Evolutionary conservation across 2,888 invertebrate species (phyloP), one percentile per base, ranked within the genome.

Genomic region (Eristalis tenax): DNA sequence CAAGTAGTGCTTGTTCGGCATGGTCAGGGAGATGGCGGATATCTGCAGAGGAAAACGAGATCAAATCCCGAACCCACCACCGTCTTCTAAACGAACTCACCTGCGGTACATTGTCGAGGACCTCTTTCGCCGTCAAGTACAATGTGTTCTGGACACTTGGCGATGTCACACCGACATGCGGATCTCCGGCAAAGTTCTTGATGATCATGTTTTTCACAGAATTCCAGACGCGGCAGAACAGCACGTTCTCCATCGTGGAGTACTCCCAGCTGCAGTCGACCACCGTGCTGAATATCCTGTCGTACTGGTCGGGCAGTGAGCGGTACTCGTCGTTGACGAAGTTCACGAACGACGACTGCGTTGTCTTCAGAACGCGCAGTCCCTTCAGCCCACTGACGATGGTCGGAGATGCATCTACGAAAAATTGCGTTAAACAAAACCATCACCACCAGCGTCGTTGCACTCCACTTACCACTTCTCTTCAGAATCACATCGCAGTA

Each of bases 1-100:
- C 89, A 96, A 95, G 91, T 97, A 97, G 91, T 97, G 97, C 90
- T 96, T 96, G 92, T 97, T 97, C 0, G 97, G 97, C 95, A 97
- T 96, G 83, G 94, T 94, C 95, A 97, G 96, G 89, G 95, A 95
- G 70, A 97, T 95, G 91, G 95, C 95, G 4, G 94, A 93, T 64
- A 96, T 95, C 95, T 96, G 94, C 65, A 89, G 91, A 86, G 4
- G 1, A 26, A 35, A 22, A 18, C 13, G 5, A 15, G 28, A n/a
- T 63, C 15, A 32, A 38, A 38, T 13, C 38, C 13, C 38, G 13
- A 13, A 38, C 13, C 38, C 1, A 2, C 2, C 3, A 13, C 13
- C 18, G 2, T 50, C 18, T 18, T 18, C 50, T 8, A 1, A n/a
- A 0, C 10, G 50, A 22, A 56, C 90, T 91, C 93, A 96, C 96